A percentile compares a stretch with the other conserved stretches of the same genome.
These are phyloP conservation scores for Pomatorhinus ruficollis DNA, from an alignment of 2,113 vertebrate species.

Conservation along the genomic window DNA sequence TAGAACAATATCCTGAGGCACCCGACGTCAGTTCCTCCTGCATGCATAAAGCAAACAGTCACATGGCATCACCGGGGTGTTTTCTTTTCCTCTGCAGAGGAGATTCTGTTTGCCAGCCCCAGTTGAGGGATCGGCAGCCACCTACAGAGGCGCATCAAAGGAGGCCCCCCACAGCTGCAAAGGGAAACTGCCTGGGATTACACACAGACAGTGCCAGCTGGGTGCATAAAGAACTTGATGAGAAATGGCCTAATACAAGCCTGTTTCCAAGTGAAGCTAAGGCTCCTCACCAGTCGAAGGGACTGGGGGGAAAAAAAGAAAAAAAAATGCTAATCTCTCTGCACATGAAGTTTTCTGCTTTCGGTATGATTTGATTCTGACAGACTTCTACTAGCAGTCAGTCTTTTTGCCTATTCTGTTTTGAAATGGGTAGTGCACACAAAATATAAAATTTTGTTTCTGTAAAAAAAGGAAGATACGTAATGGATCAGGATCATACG, in stretches of 20 bases:
- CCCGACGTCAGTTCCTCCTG: conserved; percentile 54
- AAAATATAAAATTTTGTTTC: background rate
- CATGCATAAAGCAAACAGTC: conserved; percentile 9
- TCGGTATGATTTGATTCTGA: background rate
- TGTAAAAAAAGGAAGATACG: background rate
- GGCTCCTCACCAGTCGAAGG: background rate
- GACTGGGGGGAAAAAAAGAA: background rate
- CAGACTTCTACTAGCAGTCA: background rate
- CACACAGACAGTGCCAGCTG: conserved; percentile 45
- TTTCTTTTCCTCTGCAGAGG: conserved; percentile 46
- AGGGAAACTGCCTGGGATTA: conserved; percentile 59
- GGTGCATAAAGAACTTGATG: conserved; percentile 35
- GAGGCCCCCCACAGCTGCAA: conserved; percentile 48
- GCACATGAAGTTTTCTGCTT: background rate
- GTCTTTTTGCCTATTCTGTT: background rate
- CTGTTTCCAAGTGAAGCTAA: background rate
- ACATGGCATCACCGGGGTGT: background rate
- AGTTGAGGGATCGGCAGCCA: background rate
- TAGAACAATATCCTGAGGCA: conserved; percentile 23
- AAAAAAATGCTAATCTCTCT: background rate
- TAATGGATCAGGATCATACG: background rate
- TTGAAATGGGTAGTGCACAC: background rate
- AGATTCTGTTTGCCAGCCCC: conserved; percentile 32
- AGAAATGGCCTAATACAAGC: conserved; percentile 27
- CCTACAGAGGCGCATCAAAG: conserved; percentile 62